Evolutionary conservation across 2,113 vertebrate genomes (phyloP).

Genomic region (Hiodon alosoides): DNA sequence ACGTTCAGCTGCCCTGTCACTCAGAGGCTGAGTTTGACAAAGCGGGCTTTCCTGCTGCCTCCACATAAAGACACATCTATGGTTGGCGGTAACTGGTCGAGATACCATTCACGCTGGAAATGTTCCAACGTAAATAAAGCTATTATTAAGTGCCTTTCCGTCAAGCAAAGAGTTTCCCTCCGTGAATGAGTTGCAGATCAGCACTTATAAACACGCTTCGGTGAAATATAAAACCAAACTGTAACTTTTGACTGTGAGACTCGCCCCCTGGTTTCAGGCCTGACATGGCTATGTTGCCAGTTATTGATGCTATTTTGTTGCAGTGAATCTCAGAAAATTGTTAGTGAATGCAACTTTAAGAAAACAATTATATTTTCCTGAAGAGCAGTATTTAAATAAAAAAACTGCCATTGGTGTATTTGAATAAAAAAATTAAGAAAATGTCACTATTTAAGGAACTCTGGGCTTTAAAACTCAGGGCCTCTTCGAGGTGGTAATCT

Average conservation of each 20-base stretch:
- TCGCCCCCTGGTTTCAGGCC: background rate
- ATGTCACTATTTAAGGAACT: too few relatives aligned
- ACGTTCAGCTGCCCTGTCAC: conserved; percentile 14
- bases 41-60: background rate
- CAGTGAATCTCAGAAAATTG: too few relatives aligned
- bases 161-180: conserved; percentile 3
- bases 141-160: background rate
- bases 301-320: too few relatives aligned
- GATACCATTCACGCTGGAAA: conserved; percentile 1
- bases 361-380: too few relatives aligned
- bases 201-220: background rate
- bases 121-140: background rate
- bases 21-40: background rate
- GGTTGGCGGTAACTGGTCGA: background rate
- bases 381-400: too few relatives aligned
- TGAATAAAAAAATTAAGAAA: too few relatives aligned
- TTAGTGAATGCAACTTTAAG: too few relatives aligned
- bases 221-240: background rate
- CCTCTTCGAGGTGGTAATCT: too few relatives aligned
- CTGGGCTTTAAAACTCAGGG: too few relatives aligned
- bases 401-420: too few relatives aligned
- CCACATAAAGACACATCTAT: conserved; percentile 4
- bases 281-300: background rate
- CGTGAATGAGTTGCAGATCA: background rate
- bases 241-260: background rate